These are phyloP conservation scores for Danio jaintianensis DNA, from an alignment of 2,797 vertebrate species.

Conservation along the genomic window DNA sequence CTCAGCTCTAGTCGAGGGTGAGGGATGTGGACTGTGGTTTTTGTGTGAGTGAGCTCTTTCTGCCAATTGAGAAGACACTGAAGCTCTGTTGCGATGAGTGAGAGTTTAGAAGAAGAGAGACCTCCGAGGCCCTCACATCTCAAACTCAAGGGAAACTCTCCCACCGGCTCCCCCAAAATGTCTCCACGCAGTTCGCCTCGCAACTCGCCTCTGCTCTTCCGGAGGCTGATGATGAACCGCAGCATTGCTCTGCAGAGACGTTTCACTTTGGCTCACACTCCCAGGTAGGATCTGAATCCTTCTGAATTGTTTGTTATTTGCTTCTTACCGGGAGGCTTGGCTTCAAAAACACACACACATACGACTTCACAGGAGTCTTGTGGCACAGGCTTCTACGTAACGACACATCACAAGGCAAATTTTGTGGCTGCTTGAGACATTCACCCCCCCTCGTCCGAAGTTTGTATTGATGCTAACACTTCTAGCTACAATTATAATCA, in stretches of 20 bases:
- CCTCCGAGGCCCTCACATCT: conserved; percentile 64
- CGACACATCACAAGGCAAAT: conserved; percentile 49
- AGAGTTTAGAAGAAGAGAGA: conserved; percentile 73
- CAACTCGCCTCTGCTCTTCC: conserved; percentile 85
- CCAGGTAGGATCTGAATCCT: conserved; percentile 76
- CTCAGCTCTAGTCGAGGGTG: conserved; percentile 50
- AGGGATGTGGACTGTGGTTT: conserved; percentile 34
- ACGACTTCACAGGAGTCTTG: conserved; percentile 43
- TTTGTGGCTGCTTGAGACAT: conserved; percentile 45
- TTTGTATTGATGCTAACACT: conserved; percentile 47
- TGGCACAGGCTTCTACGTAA: conserved; percentile 50
- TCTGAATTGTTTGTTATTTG: conserved; percentile 7
- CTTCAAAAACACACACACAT: conserved; percentile 15
- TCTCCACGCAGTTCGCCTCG: conserved; percentile 81
- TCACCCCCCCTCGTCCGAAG: conserved; percentile 20
- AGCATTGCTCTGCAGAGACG: conserved; percentile 87
- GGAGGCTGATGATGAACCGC: conserved; percentile 86
- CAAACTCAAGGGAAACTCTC: conserved; percentile 71
- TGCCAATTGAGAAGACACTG: conserved; percentile 1
- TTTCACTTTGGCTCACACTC: conserved; percentile 82
- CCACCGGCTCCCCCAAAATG: conserved; percentile 71
- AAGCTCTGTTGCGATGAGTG: conserved; percentile 55
- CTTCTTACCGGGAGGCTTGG: conserved; percentile 6
- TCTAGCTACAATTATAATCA: conserved; percentile 36
- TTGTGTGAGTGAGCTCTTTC: not conserved